Percentiles rank a stretch among this genome's conserved stretches.
phyloP scores from a whole-genome alignment of 2,113 vertebrate genomes.

The Sander vitreus region DNA sequence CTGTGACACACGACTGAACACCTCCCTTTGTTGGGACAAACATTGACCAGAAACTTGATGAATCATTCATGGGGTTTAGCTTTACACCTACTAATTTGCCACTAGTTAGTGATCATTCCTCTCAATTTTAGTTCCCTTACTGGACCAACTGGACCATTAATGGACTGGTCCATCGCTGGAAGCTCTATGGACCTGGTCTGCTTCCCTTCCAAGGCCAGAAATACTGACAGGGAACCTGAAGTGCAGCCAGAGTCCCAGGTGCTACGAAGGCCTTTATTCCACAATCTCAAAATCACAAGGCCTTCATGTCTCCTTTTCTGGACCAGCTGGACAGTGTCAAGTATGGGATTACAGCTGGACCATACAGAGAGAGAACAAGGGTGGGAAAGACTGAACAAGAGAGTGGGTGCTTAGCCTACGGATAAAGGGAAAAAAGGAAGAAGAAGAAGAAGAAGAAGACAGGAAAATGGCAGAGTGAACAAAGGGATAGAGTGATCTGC shows the following conservation, averaged over 20 bases:
- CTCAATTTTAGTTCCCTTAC: constrained; percentile 51
- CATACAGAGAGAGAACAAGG: constrained; percentile 46
- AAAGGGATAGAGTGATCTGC: constrained; percentile 61
- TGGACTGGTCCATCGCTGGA: constrained; percentile 44
- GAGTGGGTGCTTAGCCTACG: constrained; percentile 62
- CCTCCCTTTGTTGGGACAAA: constrained; percentile 72
- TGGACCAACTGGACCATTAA: constrained; percentile 60
- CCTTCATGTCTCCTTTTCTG: constrained; percentile 66
- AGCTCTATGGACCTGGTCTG: constrained; percentile 55
- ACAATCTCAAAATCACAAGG: constrained; percentile 60
- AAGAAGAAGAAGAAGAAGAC: constrained; percentile 25
- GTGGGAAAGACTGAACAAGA: constrained; percentile 65
- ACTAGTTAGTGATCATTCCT: constrained; percentile 64
- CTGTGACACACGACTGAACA: constrained; percentile 62
- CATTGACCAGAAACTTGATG: constrained; percentile 73
- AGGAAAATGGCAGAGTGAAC: constrained; percentile 37
- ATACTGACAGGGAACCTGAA: constrained; percentile 66
- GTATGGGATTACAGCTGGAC: constrained; percentile 74
- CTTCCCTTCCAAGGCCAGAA: constrained; percentile 57
- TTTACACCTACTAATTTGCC: constrained; percentile 69
- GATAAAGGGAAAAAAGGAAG: constrained; percentile 63
- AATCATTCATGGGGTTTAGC: constrained; percentile 77
- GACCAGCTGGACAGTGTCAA: constrained; percentile 68
- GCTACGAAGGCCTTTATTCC: constrained; percentile 56
- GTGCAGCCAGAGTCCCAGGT: constrained; percentile 55